Evolutionary conservation across 2,888 invertebrate species (phyloP).

Genomic region (Fragum fragum): DNA sequence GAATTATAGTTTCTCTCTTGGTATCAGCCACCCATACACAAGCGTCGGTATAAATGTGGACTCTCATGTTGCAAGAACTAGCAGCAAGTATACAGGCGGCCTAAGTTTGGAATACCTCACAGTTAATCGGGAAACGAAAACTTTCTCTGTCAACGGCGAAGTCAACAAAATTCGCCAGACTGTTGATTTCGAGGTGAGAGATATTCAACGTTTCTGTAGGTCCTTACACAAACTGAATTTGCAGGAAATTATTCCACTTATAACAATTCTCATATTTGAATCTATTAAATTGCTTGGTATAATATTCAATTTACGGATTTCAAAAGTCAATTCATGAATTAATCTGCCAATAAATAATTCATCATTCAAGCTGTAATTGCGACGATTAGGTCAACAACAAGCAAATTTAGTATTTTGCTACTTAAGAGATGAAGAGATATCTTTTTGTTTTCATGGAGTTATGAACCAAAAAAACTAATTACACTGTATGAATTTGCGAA

Average conservation of each 20-base stretch:
- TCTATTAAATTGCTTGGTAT: too few relatives aligned
- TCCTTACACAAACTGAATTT: background rate
- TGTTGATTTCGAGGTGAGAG: conserved; percentile 71
- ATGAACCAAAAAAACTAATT: too few relatives aligned
- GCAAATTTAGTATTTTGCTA: too few relatives aligned
- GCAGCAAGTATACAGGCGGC: conserved; percentile 64
- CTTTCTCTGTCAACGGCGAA: conserved; percentile 69
- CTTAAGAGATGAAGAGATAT: too few relatives aligned
- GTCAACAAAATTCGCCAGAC: conserved; percentile 68
- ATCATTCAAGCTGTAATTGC: too few relatives aligned
- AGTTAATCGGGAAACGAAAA: conserved; percentile 65
- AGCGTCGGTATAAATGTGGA: conserved; percentile 73
- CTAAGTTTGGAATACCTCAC: conserved; percentile 74
- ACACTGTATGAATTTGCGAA: too few relatives aligned
- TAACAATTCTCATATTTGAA: too few relatives aligned
- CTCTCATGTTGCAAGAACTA: conserved; percentile 68
- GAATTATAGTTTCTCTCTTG: conserved; percentile 74
- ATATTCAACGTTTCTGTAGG: background rate
- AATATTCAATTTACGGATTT: too few relatives aligned
- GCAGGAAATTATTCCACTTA: background rate
- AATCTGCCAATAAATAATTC: too few relatives aligned
- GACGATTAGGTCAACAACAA: too few relatives aligned
- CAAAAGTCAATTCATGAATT: too few relatives aligned
- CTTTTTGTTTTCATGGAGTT: too few relatives aligned
- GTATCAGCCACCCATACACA: conserved; percentile 76